phyloP scores from a whole-genome alignment of 2,797 vertebrate genomes.

The Enteromius viviparus region DNA sequence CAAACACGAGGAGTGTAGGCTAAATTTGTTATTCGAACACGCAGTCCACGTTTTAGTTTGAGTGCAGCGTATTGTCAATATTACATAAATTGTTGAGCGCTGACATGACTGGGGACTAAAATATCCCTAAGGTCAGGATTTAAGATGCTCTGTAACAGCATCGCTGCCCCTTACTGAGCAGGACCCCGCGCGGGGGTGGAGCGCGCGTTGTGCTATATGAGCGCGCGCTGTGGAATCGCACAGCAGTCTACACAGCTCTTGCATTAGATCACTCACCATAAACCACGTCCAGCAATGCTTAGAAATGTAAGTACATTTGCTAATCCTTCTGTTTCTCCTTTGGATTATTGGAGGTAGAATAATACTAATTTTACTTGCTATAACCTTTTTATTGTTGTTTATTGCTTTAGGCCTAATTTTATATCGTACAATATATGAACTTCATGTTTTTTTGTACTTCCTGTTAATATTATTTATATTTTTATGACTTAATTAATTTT shows the following conservation, averaged over 20 bases:
- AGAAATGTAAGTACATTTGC: background rate
- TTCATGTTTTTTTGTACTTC: background rate
- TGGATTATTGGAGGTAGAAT: background rate
- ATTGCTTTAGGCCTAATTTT: background rate
- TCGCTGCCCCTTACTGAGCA: background rate
- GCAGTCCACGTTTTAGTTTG: background rate
- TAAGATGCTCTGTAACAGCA: background rate
- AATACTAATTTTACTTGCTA: background rate
- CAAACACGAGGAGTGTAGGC: background rate
- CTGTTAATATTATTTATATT: background rate
- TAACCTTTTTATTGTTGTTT: background rate
- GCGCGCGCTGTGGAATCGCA: background rate
- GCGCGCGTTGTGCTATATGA: constrained; percentile 12
- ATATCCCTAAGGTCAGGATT: background rate
- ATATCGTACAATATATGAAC: background rate
- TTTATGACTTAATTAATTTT: background rate
- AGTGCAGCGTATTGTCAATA: background rate
- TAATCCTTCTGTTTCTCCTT: background rate
- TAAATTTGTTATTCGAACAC: background rate
- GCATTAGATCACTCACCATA: background rate
- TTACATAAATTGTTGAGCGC: background rate
- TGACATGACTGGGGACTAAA: background rate
- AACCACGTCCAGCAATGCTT: background rate
- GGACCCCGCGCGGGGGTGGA: constrained; percentile 12
- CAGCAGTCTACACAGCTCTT: constrained; percentile 14